Evolutionary conservation across 2,113 vertebrate genomes (phyloP).

Genomic region (Clarias gariepinus): DNA sequence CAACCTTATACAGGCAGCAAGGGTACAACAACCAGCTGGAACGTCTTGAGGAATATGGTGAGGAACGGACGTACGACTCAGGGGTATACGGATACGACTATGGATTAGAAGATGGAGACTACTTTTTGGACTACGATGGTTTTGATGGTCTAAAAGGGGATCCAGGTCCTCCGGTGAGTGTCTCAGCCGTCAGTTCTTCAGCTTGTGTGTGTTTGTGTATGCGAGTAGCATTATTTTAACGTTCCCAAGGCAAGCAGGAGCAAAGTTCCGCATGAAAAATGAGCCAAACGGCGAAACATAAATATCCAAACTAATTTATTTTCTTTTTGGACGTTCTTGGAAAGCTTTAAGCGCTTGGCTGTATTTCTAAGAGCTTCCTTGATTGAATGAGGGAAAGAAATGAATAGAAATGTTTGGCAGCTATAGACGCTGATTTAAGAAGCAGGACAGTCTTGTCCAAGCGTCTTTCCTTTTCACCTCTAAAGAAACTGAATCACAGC

Average conservation of each 20-base stretch:
- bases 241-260: slow-evolving; percentile 38
- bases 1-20: slow-evolving; percentile 71
- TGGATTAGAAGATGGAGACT: slow-evolving; percentile 83
- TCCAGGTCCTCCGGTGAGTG: slow-evolving; percentile 87
- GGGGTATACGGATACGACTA: slow-evolving; percentile 84
- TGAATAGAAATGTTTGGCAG: slow-evolving; percentile 55
- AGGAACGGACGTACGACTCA: slow-evolving; percentile 75
- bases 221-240: neutral
- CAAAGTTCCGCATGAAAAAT: slow-evolving; percentile 44
- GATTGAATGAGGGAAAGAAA: slow-evolving; percentile 35
- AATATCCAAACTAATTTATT: slow-evolving; percentile 57
- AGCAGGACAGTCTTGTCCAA: slow-evolving; percentile 51
- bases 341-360: slow-evolving; percentile 51
- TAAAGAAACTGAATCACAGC: slow-evolving; percentile 53
- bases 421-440: slow-evolving; percentile 58
- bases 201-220: neutral
- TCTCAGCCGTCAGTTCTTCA: slow-evolving; percentile 63
- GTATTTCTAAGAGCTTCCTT: slow-evolving; percentile 38
- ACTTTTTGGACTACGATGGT: slow-evolving; percentile 80
- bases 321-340: slow-evolving; percentile 47
- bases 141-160: slow-evolving; percentile 90
- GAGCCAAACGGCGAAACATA: slow-evolving; percentile 48
- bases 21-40: slow-evolving; percentile 68
- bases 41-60: slow-evolving; percentile 67
- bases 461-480: slow-evolving; percentile 50